phyloP scores from a whole-genome alignment of 2,797 vertebrate genomes.

The Nannoperca obscura region DNA sequence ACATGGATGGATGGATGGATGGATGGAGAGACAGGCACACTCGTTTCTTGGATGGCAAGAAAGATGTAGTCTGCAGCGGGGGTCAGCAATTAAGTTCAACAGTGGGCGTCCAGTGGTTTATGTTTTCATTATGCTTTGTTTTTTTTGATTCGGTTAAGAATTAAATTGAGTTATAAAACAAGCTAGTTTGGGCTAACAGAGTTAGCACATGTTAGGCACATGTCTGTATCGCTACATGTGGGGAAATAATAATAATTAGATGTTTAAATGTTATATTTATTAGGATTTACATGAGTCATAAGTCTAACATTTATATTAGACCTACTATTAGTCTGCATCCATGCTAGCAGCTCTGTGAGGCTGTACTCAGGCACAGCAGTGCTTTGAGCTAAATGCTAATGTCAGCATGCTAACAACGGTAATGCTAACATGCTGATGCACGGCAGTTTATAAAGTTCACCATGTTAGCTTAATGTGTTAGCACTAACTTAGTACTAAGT shows the following conservation, averaged over 20 bases:
- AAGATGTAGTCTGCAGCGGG: not conserved
- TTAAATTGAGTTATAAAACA: not conserved
- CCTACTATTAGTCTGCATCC: not conserved
- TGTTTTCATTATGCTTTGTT: not conserved
- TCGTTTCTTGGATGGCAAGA: not conserved
- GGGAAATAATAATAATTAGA: not conserved
- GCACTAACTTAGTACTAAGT: not conserved
- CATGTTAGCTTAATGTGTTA: not conserved
- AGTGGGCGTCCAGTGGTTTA: too few species aligned
- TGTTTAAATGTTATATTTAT: not conserved
- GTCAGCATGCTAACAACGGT: not conserved
- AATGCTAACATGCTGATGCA: not conserved
- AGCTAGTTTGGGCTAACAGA: not conserved
- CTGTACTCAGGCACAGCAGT: not conserved
- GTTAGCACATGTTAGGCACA: not conserved
- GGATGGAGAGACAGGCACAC: too few species aligned
- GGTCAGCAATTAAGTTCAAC: not conserved
- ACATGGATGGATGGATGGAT: slow-evolving; percentile 10
- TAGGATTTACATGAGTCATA: not conserved
- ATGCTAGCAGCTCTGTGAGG: not conserved
- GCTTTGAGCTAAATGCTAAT: not conserved
- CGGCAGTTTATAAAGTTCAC: not conserved
- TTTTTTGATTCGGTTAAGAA: not conserved
- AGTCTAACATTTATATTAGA: not conserved
- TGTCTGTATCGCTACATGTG: too few species aligned